Evolutionary conservation across 1,140 invertebrate genomes (phyloP).

Genomic region (Drosophila takahashii): DNA sequence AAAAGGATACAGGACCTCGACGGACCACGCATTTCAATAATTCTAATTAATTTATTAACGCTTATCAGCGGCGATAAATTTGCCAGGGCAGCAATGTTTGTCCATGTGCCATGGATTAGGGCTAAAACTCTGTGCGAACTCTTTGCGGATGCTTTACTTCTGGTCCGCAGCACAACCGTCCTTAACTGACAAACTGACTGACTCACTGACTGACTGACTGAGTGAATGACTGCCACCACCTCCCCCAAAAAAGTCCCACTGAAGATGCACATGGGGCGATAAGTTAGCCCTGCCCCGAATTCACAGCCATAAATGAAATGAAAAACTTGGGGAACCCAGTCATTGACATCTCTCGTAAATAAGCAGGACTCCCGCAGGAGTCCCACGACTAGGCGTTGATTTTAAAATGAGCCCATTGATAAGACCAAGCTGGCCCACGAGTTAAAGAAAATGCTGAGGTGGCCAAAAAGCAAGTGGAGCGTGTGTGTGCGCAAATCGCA

Average conservation of each 20-base stretch:
- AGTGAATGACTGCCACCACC: conserved; percentile 15
- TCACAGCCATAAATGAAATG: conserved; percentile 76
- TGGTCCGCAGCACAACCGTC: conserved; percentile 8
- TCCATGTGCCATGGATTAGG: conserved; percentile 37
- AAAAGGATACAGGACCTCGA: conserved; percentile 21
- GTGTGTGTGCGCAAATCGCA: background rate
- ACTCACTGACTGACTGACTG: conserved; percentile 19
- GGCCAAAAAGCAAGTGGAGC: conserved; percentile 31
- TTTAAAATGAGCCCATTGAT: conserved; percentile 79
- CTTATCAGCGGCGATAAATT: conserved; percentile 84
- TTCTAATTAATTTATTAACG: conserved; percentile 85
- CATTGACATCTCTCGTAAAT: conserved; percentile 69
- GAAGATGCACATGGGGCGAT: conserved; percentile 66
- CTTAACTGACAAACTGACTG: conserved; percentile 24
- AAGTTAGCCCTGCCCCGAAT: conserved; percentile 57
- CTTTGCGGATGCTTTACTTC: conserved; percentile 52
- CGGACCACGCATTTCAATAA: conserved; percentile 83
- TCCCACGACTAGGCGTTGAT: conserved; percentile 68
- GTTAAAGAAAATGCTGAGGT: conserved; percentile 69
- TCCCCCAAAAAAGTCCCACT: conserved; percentile 29
- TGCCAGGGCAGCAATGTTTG: conserved; percentile 39
- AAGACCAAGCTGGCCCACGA: conserved; percentile 39
- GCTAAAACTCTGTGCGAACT: conserved; percentile 52
- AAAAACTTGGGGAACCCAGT: conserved; percentile 62
- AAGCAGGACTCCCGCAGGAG: conserved; percentile 50